Percentiles rank a stretch among this genome's conserved stretches.
Evolutionary conservation across 2,888 invertebrate genomes (phyloP).

Genomic region (Anoplius nigerrimus): DNA sequence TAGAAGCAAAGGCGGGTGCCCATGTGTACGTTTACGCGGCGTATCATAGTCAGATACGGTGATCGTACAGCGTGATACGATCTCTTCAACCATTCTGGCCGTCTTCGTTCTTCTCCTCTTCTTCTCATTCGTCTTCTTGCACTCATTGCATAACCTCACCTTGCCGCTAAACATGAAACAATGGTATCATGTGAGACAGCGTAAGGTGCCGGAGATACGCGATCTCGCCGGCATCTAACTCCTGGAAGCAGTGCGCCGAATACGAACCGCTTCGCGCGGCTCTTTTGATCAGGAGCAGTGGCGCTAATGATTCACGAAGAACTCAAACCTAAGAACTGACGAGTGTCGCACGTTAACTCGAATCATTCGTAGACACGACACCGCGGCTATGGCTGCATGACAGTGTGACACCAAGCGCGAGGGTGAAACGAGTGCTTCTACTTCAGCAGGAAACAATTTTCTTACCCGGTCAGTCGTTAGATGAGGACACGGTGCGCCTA

Average conservation of each 20-base stretch:
- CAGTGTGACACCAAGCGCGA: not conserved
- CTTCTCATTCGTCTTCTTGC: slow-evolving; percentile 36
- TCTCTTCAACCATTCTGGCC: slow-evolving; percentile 59
- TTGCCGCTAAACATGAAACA: slow-evolving; percentile 70
- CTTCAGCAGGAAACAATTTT: slow-evolving; percentile 2
- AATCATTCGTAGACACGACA: slow-evolving; percentile 2
- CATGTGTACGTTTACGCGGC: slow-evolving; percentile 49
- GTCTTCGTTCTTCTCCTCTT: slow-evolving; percentile 26
- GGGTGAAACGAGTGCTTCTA: not conserved
- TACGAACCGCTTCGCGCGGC: slow-evolving; percentile 40
- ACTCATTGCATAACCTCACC: slow-evolving; percentile 70
- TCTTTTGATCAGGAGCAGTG: slow-evolving; percentile 44
- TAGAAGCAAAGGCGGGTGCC: slow-evolving; percentile 42
- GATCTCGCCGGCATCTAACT: slow-evolving; percentile 54
- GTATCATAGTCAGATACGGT: slow-evolving; percentile 61
- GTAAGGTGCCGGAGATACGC: slow-evolving; percentile 62
- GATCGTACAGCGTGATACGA: slow-evolving; percentile 61
- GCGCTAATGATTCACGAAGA: slow-evolving; percentile 49
- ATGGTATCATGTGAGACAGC: slow-evolving; percentile 67
- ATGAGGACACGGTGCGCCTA: too few species aligned
- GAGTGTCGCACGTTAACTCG: slow-evolving; percentile 9
- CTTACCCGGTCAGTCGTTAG: not conserved
- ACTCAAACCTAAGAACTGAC: slow-evolving; percentile 12
- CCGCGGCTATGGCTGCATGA: not conserved
- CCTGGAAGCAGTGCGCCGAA: slow-evolving; percentile 50